phyloP scores from a whole-genome alignment of 2,797 vertebrate species.

The Oreortyx pictus region DNA sequence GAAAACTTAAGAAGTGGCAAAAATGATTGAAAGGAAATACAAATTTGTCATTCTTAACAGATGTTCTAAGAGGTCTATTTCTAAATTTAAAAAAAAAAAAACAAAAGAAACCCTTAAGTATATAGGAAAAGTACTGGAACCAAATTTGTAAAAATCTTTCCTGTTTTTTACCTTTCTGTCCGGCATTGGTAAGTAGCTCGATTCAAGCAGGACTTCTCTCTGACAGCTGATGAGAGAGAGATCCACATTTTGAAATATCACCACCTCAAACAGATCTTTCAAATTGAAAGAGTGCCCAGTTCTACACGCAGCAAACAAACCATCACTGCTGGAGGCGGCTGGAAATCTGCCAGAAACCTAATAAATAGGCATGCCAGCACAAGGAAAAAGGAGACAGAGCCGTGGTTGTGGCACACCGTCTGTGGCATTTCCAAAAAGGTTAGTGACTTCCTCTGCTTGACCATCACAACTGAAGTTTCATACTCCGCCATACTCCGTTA shows the following conservation, averaged over 20 bases:
- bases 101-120: not conserved
- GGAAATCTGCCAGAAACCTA: not conserved
- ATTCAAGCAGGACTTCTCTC: not conserved
- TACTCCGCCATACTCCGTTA: not conserved
- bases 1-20: not conserved
- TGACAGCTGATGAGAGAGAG: not conserved
- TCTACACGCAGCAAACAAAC: not conserved
- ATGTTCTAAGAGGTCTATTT: not conserved
- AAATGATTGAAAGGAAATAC: not conserved
- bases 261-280: not conserved
- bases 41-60: not conserved
- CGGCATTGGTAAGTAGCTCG: not conserved
- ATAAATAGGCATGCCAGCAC: not conserved
- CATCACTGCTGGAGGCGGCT: not conserved
- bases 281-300: not conserved
- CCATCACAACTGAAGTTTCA: not conserved
- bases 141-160: accelerated
- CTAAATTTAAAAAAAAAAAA: not conserved
- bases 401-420: not conserved
- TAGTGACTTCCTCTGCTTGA: not conserved
- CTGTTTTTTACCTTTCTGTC: not conserved
- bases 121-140: not conserved
- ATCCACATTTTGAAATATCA: not conserved
- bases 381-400: not conserved
- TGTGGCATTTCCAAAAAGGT: not conserved